These are phyloP conservation scores for Synaphobranchus kaupii DNA, from an alignment of 2,797 vertebrate species.

Conservation along the genomic window DNA sequence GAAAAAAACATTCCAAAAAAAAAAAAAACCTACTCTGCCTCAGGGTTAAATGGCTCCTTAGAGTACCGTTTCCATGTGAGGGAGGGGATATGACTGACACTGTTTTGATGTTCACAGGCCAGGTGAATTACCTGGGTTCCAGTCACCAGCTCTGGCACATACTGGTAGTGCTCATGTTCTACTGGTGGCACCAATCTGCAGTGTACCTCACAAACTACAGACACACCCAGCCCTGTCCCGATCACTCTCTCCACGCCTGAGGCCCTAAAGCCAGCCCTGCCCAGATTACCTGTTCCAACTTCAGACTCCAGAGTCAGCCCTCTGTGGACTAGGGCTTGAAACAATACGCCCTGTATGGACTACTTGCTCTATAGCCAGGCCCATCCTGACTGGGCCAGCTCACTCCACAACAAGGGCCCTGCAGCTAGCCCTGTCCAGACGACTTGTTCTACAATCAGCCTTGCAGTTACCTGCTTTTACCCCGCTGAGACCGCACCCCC, in stretches of 20 bases:
- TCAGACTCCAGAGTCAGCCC: background rate
- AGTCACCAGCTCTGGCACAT: conserved; percentile 98
- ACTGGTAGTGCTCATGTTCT: conserved; percentile 94
- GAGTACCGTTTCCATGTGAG: background rate
- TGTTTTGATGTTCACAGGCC: conserved; percentile 70
- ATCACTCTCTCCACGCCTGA: conserved; percentile 35
- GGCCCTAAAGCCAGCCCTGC: background rate
- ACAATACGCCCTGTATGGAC: background rate
- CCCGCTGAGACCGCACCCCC: background rate
- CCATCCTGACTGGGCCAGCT: background rate
- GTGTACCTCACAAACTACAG: conserved; percentile 91
- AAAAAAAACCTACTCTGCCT: no score
- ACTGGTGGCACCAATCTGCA: conserved; percentile 98
- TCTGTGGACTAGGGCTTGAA: background rate
- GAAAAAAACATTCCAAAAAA: no score
- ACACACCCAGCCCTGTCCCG: conserved; percentile 84
- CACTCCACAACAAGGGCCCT: background rate
- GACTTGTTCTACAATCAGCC: background rate
- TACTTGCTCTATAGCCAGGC: background rate
- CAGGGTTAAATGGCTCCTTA: no score
- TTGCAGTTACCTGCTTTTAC: background rate
- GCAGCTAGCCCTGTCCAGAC: background rate
- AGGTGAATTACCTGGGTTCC: conserved; percentile 95
- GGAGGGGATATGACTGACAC: background rate
- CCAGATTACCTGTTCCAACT: background rate